These are phyloP conservation scores for Leptinotarsa rubiginosa DNA, from an alignment of 2,888 invertebrate genomes.

Conservation along the genomic window DNA sequence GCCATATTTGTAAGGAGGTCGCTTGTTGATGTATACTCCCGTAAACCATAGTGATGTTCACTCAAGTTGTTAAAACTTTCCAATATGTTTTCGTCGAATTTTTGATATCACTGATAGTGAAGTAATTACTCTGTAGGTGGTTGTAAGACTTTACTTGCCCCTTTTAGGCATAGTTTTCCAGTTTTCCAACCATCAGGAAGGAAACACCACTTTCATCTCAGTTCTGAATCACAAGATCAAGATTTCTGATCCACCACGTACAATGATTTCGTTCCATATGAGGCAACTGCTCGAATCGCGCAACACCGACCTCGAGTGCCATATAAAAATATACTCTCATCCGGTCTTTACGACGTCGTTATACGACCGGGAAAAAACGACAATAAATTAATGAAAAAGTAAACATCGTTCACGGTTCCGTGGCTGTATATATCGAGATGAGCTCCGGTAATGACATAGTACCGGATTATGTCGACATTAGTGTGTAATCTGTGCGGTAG, in stretches of 20 bases:
- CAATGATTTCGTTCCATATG: not conserved
- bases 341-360: slow-evolving; percentile 19
- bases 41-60: no score
- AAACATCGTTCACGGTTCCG: slow-evolving; percentile 28
- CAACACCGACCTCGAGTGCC: not conserved
- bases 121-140: no score
- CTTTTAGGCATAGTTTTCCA: no score
- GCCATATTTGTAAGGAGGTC: no score
- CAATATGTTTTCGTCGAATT: no score
- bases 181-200: no score
- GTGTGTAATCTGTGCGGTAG: slow-evolving; percentile 55
- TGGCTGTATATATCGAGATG: slow-evolving; percentile 30
- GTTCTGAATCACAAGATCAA: no score
- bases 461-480: slow-evolving; percentile 51
- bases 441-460: slow-evolving; percentile 38
- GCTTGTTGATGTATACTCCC: no score
- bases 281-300: not conserved
- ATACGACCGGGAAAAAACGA: slow-evolving; percentile 21
- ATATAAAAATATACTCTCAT: slow-evolving; percentile 5
- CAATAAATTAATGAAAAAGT: slow-evolving; percentile 30
- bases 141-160: no score
- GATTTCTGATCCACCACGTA: not conserved
- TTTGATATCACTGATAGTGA: no score
- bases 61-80: no score
- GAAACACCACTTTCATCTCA: no score